These are phyloP conservation scores for Cataglyphis livida DNA, from an alignment of 2,888 invertebrate genomes.

Conservation along the genomic window DNA sequence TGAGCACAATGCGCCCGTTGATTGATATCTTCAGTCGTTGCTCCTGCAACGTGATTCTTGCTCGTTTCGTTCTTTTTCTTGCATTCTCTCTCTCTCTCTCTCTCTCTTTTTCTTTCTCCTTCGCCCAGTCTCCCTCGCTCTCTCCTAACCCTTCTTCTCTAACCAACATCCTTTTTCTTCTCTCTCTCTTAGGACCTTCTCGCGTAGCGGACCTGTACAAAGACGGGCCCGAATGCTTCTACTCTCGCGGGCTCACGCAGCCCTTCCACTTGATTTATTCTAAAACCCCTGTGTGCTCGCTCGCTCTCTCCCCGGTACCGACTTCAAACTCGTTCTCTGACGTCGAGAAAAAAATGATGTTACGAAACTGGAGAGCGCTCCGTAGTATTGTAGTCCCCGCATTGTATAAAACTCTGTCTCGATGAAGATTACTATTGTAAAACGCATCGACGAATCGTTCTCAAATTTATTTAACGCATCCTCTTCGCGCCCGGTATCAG, in stretches of 20 bases:
- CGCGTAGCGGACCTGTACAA: conserved; percentile 76
- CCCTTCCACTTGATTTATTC: conserved; percentile 82
- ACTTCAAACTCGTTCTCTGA: conserved; percentile 58
- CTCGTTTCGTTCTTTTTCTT: conserved; percentile 64
- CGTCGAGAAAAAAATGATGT: conserved; percentile 61
- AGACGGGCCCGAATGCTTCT: conserved; percentile 79
- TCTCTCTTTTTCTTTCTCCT: conserved; percentile 14
- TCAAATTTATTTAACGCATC: conserved; percentile 28
- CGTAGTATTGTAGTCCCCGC: conserved; percentile 19
- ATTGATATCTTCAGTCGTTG: conserved; percentile 84
- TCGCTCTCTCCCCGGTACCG: conserved; percentile 39
- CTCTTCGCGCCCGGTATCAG: not conserved
- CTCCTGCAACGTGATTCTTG: conserved; percentile 74
- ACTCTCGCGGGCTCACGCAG: conserved; percentile 76
- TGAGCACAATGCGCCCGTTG: conserved; percentile 83
- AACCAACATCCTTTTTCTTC: conserved; percentile 47
- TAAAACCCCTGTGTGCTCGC: conserved; percentile 70
- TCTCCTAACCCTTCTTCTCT: conserved; percentile 51
- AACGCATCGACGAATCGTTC: conserved; percentile 28
- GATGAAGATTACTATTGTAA: conserved; percentile 47
- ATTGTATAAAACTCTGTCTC: conserved; percentile 22
- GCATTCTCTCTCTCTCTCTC: conserved; percentile 46
- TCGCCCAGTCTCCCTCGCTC: conserved; percentile 48
- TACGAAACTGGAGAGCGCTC: conserved; percentile 53
- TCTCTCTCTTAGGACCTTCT: conserved; percentile 63